A percentile compares a stretch with the other conserved stretches of the same genome.
Conservation (phyloP, 2,888 invertebrate species). For the Blera fallax region DNA sequence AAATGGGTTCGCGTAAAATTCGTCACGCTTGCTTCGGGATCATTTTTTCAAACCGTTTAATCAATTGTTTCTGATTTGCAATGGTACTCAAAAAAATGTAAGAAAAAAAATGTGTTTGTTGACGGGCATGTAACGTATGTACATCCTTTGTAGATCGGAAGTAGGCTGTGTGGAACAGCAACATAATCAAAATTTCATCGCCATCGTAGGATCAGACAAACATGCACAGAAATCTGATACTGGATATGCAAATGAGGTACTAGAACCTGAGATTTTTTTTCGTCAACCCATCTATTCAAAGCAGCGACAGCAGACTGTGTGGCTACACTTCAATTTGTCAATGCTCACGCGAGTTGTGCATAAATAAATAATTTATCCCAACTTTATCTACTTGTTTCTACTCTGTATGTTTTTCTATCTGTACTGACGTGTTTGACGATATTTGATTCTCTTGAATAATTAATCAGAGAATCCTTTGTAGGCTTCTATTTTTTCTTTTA, state of each 20-base stretch:
- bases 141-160: constrained; percentile 45
- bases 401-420: constrained; percentile 2
- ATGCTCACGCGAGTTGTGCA: constrained; percentile 63
- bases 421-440: constrained; percentile 68
- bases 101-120: constrained; percentile 2
- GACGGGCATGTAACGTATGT: constrained; percentile 8
- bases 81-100: constrained; percentile 28
- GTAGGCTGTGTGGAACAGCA: constrained; percentile 9
- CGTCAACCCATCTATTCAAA: neutral
- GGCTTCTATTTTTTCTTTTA: neutral
- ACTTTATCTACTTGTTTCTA: constrained; percentile 33
- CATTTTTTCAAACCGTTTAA: constrained; percentile 41
- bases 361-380: constrained; percentile 59
- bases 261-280: constrained; percentile 41
- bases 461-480: constrained; percentile 63
- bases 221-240: constrained; percentile 50
- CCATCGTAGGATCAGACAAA: constrained; percentile 4
- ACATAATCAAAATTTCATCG: neutral
- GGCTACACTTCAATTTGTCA: constrained; percentile 69
- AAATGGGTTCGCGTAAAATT: constrained; percentile 51
- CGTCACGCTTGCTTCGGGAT: constrained; percentile 48
- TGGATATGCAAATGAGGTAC: constrained; percentile 58
- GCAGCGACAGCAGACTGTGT: constrained; percentile 61
- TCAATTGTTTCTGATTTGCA: constrained; percentile 44
- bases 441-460: constrained; percentile 71